Percentiles rank a stretch among this genome's conserved stretches.
phyloP scores from a whole-genome alignment of 2,113 vertebrate species.

The Rattus rattus region DNA sequence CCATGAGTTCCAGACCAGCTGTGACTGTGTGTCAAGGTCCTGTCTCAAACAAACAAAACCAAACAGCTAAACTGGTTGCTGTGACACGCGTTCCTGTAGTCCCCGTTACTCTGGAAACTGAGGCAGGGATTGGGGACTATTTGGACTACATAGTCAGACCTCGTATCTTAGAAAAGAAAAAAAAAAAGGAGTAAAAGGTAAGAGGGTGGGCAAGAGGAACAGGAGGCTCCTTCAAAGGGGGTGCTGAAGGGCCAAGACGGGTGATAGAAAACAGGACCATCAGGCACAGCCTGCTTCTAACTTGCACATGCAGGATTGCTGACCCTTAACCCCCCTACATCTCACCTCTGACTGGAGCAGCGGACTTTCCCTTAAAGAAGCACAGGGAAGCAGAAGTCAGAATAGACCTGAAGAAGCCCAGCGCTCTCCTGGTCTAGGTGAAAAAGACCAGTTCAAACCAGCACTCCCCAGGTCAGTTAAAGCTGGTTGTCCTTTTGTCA shows the following conservation, averaged over 20 bases:
- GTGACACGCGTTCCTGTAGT: too few species aligned
- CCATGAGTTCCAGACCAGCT: neutral
- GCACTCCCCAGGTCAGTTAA: neutral
- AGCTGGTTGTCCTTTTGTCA: constrained; percentile 6
- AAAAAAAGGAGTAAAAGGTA: neutral
- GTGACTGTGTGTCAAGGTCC: neutral
- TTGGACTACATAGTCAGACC: neutral
- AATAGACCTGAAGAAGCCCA: neutral
- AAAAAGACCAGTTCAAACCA: neutral
- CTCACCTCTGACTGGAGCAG: neutral
- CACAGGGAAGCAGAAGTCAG: neutral
- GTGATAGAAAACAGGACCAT: neutral
- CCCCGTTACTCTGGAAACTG: neutral
- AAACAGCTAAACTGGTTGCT: neutral
- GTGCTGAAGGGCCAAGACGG: neutral
- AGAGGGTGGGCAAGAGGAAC: neutral
- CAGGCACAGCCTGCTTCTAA: neutral
- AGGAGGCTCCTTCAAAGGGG: neutral
- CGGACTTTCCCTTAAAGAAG: neutral
- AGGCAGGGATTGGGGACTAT: neutral
- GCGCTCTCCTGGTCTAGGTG: neutral
- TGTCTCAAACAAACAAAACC: neutral
- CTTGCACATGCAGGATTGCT: neutral
- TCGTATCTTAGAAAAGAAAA: too few species aligned
- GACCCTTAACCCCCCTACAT: too few species aligned